Percentiles rank a stretch among this genome's conserved stretches.
phyloP scores from a whole-genome alignment of 2,797 vertebrate species.

The Mastacembelus armatus region DNA sequence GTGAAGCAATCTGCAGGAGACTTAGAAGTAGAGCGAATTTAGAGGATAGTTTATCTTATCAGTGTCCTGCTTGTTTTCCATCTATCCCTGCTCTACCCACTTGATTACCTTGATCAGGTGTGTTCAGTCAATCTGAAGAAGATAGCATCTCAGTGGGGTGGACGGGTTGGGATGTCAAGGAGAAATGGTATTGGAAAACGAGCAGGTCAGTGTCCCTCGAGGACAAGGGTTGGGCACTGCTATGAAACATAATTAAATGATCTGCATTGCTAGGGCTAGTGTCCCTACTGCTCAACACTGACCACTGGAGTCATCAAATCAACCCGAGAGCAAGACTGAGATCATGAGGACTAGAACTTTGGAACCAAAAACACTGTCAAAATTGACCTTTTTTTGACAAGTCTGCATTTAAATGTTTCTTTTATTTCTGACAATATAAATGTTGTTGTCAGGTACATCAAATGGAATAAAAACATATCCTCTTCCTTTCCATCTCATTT shows the following conservation, averaged over 20 bases:
- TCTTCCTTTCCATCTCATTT: constrained; percentile 55
- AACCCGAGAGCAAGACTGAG: background rate
- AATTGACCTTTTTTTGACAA: constrained; percentile 9
- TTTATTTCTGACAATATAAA: constrained; percentile 17
- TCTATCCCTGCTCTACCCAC: no score
- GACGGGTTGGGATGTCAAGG: no score
- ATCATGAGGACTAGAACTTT: background rate
- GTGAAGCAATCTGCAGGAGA: background rate
- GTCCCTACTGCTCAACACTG: background rate
- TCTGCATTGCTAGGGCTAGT: no score
- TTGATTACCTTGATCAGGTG: no score
- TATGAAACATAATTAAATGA: no score
- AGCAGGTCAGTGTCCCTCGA: no score
- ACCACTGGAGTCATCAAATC: background rate
- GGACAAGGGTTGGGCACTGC: no score
- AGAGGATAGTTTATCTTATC: background rate
- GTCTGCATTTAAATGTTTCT: constrained; percentile 8
- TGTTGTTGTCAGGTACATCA: constrained; percentile 31
- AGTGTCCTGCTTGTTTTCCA: no score
- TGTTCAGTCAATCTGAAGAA: no score
- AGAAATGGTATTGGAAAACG: no score
- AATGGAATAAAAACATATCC: constrained; percentile 58
- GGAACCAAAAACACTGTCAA: background rate
- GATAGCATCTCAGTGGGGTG: no score
- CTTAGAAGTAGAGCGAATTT: background rate